Conservation (phyloP, 2,797 vertebrate species). For the Trichosurus vulpecula region DNA sequence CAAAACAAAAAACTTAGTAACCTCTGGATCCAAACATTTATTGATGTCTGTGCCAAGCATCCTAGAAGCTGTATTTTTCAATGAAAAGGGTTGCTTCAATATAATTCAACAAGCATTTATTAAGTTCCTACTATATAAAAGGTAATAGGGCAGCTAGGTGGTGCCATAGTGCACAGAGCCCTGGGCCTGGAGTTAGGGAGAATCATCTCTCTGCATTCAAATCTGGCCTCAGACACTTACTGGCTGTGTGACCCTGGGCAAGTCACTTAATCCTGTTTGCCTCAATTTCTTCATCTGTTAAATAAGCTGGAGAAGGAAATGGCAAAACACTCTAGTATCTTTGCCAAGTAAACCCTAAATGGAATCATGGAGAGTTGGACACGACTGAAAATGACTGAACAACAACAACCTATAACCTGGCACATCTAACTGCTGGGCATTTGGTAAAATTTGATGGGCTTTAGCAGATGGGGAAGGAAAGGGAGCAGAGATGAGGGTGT, state of each 20-base stretch:
- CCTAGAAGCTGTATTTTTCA: neutral
- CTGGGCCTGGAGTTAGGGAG: neutral
- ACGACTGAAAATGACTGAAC: neutral
- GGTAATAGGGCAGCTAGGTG: neutral
- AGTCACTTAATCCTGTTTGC: neutral
- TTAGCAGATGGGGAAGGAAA: neutral
- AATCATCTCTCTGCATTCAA: neutral
- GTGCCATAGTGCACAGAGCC: neutral
- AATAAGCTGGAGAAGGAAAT: neutral
- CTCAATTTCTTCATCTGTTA: neutral
- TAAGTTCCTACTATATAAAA: neutral
- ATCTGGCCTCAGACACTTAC: neutral
- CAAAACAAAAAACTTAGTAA: neutral
- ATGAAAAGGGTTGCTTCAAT: neutral
- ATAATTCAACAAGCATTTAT: neutral
- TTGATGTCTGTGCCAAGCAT: neutral
- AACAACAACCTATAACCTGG: neutral
- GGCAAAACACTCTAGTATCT: neutral
- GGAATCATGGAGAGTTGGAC: neutral
- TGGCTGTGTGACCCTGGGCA: neutral
- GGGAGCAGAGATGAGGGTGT: neutral
- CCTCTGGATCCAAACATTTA: neutral
- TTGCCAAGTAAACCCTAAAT: neutral
- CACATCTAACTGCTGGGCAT: neutral
- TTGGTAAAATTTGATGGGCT: neutral